Conservation (phyloP, 2,797 vertebrate species). For the Cryptoblepharus egeriae region DNA sequence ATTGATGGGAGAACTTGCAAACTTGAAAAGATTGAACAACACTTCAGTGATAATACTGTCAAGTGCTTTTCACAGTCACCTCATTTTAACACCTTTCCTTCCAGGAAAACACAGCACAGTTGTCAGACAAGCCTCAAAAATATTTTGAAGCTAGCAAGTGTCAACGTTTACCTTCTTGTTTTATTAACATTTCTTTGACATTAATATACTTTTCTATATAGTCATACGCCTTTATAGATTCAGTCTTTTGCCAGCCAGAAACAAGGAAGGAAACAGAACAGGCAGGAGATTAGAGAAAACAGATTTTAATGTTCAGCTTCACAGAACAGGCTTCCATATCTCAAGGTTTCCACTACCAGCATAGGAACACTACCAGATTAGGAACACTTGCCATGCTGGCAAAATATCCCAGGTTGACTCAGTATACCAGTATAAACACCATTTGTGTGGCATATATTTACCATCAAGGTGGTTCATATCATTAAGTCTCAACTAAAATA, state of each 20-base stretch:
- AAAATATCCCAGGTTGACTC: background rate
- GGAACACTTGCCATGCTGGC: background rate
- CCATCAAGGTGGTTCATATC: background rate
- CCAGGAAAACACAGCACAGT: background rate
- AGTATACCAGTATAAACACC: background rate
- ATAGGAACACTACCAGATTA: too few relatives aligned
- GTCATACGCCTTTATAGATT: background rate
- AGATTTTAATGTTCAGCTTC: background rate
- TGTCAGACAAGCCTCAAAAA: background rate
- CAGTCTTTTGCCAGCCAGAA: background rate
- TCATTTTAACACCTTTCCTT: conserved; percentile 1
- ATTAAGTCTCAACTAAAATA: background rate
- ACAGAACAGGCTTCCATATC: background rate
- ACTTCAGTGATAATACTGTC: background rate
- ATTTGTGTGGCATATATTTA: background rate
- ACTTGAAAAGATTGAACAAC: background rate
- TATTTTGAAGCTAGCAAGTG: background rate
- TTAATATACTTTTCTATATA: background rate
- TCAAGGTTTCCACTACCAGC: background rate
- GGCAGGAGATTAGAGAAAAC: background rate
- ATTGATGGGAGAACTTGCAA: background rate
- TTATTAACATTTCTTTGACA: background rate
- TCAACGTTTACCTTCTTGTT: background rate
- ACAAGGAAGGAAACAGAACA: background rate
- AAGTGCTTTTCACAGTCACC: background rate